Evolutionary conservation across 2,888 invertebrate species (phyloP), one percentile per base, ranked within the genome.

Genomic region (Rotaria sp.): DNA sequence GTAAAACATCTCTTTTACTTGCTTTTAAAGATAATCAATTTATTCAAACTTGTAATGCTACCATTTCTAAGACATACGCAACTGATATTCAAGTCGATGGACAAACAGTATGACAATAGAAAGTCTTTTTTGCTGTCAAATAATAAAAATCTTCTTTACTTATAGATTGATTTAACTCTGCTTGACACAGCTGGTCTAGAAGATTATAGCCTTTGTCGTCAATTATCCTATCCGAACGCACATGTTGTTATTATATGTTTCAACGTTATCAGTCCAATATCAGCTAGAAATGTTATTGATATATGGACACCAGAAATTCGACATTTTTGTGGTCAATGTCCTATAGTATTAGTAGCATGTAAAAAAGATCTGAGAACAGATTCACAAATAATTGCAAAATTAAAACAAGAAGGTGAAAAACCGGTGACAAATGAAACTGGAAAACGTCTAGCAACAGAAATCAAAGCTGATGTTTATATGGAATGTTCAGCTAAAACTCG

Each of bases 401-500:
- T 48, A 7, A 84, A 55, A 38, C 50, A 84, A 57, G 84, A 85
- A 21, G 84, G 48, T 45, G 84, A 55, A 41, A 55, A 45, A 24
- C 52, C 80, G 26, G 21, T 30, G 18, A n/a, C 45, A 48, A 80
- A 41, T 10, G 84, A 85, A 48, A 50, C 41, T 18, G 84, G 84
- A 15, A 41, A 21, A 41, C 41, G 57, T 11, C 48, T 85, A 24
- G 84, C 84, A 8, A 30, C 52, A 45, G 52, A 84, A 84, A 85
- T 85, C 26, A 80, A 80, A 52, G 84, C 84, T 48, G 48, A 48
- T 48, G 48, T 10, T 85, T 97, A 97, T 91, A 96, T 98, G 88
- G 98, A 98, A 92, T 98, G 98, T 87, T 98, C 98, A 88, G 98
- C 99, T 87, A 99, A 99, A 92, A 99, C 99, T 87, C 93, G 98